These are phyloP conservation scores for Lissocephala sabroskyi DNA, from an alignment of 2,888 invertebrate genomes.

Conservation along the genomic window DNA sequence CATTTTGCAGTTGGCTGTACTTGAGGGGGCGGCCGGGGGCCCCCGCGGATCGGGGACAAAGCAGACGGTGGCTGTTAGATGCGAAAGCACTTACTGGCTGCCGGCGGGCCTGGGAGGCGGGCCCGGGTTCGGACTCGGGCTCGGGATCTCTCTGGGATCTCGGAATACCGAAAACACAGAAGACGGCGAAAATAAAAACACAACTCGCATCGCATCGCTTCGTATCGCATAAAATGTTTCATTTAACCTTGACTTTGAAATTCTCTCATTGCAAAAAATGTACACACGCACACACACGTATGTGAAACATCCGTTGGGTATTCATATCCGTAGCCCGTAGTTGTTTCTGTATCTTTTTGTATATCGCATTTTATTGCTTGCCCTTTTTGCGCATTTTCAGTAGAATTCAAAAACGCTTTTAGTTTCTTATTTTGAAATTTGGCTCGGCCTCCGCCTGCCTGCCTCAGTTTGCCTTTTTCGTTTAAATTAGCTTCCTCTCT, in stretches of 20 bases:
- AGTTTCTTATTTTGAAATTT: conserved; percentile 9
- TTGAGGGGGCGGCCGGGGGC: conserved; percentile 22
- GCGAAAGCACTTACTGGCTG: conserved; percentile 31
- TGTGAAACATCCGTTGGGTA: too few relatives aligned
- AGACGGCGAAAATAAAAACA: conserved; percentile 24
- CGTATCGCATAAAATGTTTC: conserved; percentile 53
- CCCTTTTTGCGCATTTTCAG: neutral
- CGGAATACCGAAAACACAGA: conserved; percentile 7
- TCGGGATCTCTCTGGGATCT: too few relatives aligned
- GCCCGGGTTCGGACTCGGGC: too few relatives aligned
- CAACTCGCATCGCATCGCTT: conserved; percentile 38
- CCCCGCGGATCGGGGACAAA: neutral
- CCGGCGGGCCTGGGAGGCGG: neutral
- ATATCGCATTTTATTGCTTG: conserved; percentile 1
- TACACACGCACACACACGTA: conserved; percentile 4
- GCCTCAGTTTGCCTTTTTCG: too few relatives aligned
- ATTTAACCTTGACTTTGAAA: conserved; percentile 68
- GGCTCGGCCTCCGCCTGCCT: too few relatives aligned
- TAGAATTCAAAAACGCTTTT: neutral
- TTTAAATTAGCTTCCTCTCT: too few relatives aligned
- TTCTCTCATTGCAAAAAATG: conserved; percentile 52
- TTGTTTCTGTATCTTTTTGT: neutral
- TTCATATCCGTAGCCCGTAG: neutral
- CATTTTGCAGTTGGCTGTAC: conserved; percentile 30
- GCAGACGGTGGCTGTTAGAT: conserved; percentile 42